Conservation (phyloP, 2,888 invertebrate species). For the Xanthorhoe spadicearia region DNA sequence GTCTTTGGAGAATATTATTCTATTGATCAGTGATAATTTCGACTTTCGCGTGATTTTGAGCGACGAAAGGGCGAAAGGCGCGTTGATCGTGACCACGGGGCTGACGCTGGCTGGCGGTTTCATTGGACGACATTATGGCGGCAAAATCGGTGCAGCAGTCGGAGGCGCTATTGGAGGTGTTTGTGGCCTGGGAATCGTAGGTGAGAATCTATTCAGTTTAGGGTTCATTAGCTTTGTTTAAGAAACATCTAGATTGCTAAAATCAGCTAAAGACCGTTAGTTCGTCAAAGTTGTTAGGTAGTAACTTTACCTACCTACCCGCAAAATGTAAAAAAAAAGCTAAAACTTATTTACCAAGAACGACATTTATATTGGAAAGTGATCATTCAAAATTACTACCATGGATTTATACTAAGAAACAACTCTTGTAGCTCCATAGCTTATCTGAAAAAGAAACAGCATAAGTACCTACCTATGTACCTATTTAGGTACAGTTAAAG, state of each 20-base stretch:
- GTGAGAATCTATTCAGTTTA: slow-evolving; percentile 52
- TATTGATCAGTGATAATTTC: slow-evolving; percentile 68
- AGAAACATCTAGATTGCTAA: too few relatives aligned
- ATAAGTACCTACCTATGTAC: too few relatives aligned
- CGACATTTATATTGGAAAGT: too few relatives aligned
- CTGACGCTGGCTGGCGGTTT: slow-evolving; percentile 69
- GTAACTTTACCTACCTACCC: too few relatives aligned
- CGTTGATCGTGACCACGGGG: slow-evolving; percentile 67
- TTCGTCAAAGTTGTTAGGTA: too few relatives aligned
- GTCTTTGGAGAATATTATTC: slow-evolving; percentile 67
- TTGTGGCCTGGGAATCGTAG: slow-evolving; percentile 72
- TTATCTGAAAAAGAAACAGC: background rate
- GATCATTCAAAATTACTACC: too few relatives aligned
- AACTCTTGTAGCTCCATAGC: too few relatives aligned
- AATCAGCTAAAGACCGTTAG: background rate
- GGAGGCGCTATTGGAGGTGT: slow-evolving; percentile 75
- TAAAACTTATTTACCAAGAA: too few relatives aligned
- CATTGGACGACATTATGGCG: slow-evolving; percentile 74
- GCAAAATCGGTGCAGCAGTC: slow-evolving; percentile 70
- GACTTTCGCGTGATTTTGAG: slow-evolving; percentile 69
- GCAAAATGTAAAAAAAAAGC: too few relatives aligned
- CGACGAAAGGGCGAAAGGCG: slow-evolving; percentile 57
- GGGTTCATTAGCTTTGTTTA: background rate
- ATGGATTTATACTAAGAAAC: too few relatives aligned
- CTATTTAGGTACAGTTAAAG: too few relatives aligned